phyloP scores from a whole-genome alignment of 2,797 vertebrate genomes.

The Poecilia wingei region DNA sequence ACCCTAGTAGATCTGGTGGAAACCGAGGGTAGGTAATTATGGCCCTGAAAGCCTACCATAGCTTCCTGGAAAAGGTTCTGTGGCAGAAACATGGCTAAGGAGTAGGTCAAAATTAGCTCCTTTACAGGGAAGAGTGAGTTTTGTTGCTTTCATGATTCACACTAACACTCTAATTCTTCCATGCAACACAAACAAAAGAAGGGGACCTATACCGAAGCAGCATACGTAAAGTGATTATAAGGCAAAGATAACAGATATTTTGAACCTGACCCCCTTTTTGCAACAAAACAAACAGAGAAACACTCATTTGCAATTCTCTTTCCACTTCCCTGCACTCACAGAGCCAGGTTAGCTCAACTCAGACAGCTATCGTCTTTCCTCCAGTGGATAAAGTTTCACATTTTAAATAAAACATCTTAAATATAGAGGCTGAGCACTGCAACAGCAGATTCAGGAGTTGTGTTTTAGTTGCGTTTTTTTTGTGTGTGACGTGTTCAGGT shows the following conservation, averaged over 20 bases:
- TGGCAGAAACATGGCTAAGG: background rate
- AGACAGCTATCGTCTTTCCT: slow-evolving; percentile 72
- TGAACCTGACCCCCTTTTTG: slow-evolving; percentile 52
- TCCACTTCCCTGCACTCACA: slow-evolving; percentile 17
- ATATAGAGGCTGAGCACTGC: slow-evolving; percentile 66
- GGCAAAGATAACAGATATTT: slow-evolving; percentile 47
- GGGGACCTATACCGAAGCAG: background rate
- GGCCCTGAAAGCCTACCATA: background rate
- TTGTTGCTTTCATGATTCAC: background rate
- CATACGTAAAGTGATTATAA: slow-evolving; percentile 27
- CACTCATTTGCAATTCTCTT: slow-evolving; percentile 49
- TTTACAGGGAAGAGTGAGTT: background rate
- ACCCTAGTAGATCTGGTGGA: background rate
- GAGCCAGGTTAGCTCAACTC: slow-evolving; percentile 46
- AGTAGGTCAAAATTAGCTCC: background rate
- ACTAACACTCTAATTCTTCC: background rate
- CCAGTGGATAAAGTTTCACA: slow-evolving; percentile 70
- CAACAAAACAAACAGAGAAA: slow-evolving; percentile 44
- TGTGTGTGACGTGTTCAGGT: background rate
- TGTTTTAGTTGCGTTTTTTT: slow-evolving; percentile 19
- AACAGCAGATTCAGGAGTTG: slow-evolving; percentile 28
- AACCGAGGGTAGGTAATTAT: background rate
- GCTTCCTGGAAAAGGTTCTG: background rate
- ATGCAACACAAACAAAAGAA: background rate
- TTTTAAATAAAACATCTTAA: slow-evolving; percentile 86